Percentiles rank a stretch among this genome's conserved stretches.
These are phyloP conservation scores for Podocnemis expansa DNA, from an alignment of 2,113 vertebrate species.

Conservation along the genomic window DNA sequence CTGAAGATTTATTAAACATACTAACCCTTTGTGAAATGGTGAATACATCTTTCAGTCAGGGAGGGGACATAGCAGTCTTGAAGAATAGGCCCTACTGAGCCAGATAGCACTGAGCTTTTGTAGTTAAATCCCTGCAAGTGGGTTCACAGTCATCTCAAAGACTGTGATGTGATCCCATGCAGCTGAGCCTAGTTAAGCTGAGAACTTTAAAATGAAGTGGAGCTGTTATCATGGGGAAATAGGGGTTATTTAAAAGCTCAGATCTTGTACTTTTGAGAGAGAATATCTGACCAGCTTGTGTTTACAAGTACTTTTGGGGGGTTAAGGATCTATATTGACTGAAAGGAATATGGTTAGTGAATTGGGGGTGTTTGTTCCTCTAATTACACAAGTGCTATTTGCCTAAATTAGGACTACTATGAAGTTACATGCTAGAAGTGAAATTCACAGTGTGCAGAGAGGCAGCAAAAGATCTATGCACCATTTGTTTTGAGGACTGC, in stretches of 20 bases:
- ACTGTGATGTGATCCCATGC: background rate
- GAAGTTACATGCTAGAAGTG: background rate
- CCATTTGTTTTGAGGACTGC: background rate
- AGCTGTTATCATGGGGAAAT: background rate
- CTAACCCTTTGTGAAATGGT: background rate
- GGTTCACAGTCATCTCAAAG: background rate
- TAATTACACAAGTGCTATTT: background rate
- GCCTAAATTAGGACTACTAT: background rate
- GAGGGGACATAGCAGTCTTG: background rate
- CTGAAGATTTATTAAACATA: background rate
- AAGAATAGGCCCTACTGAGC: background rate
- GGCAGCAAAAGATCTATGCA: too few species aligned
- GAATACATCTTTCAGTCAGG: background rate
- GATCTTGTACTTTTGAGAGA: background rate
- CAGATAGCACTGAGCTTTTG: background rate
- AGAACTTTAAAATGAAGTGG: background rate
- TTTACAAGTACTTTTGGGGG: background rate
- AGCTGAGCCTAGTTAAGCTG: background rate
- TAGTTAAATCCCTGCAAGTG: background rate
- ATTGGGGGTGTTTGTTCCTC: background rate
- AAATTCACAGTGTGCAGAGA: background rate
- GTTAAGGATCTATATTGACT: background rate
- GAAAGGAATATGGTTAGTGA: background rate
- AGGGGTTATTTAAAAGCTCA: background rate
- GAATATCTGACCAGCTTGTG: background rate